Percentiles rank a stretch among this genome's conserved stretches.
phyloP scores from a whole-genome alignment of 2,113 vertebrate genomes.

The Taurulus bubalis region DNA sequence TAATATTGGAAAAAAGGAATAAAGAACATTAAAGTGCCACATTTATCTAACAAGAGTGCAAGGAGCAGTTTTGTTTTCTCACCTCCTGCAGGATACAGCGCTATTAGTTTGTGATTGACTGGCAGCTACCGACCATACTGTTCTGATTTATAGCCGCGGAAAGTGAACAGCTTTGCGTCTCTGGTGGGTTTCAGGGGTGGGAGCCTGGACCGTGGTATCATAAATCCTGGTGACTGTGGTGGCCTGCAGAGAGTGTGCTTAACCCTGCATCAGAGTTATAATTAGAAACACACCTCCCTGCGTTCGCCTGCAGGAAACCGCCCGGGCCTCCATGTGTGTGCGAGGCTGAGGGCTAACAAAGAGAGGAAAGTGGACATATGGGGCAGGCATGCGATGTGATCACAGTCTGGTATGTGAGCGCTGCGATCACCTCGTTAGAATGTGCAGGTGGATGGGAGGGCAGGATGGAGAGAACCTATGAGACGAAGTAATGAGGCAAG shows the following conservation, averaged over 20 bases:
- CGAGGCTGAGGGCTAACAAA: constrained; percentile 74
- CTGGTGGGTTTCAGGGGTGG: constrained; percentile 35
- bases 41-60: constrained; percentile 18
- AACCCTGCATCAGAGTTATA: constrained; percentile 72
- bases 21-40: constrained; percentile 1
- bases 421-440: constrained; percentile 72
- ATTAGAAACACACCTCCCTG: constrained; percentile 81
- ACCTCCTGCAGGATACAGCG: constrained; percentile 21
- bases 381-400: constrained; percentile 73
- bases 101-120: constrained; percentile 21
- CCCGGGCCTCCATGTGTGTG: constrained; percentile 52
- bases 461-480: constrained; percentile 48
- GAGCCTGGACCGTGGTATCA: constrained; percentile 35
- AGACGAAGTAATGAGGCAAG: constrained; percentile 42
- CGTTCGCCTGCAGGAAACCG: constrained; percentile 75
- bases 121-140: constrained; percentile 43
- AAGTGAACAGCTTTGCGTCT: constrained; percentile 49
- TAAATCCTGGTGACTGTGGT: constrained; percentile 67
- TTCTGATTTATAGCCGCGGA: constrained; percentile 53
- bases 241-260: constrained; percentile 64
- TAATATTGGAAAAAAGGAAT: not conserved
- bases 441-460: constrained; percentile 76
- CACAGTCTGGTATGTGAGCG: constrained; percentile 56
- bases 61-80: constrained; percentile 28
- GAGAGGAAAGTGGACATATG: constrained; percentile 81